Percentiles rank a stretch among this genome's conserved stretches.
Evolutionary conservation across 2,797 vertebrate genomes (phyloP).

Genomic region (Oreochromis mossambicus): DNA sequence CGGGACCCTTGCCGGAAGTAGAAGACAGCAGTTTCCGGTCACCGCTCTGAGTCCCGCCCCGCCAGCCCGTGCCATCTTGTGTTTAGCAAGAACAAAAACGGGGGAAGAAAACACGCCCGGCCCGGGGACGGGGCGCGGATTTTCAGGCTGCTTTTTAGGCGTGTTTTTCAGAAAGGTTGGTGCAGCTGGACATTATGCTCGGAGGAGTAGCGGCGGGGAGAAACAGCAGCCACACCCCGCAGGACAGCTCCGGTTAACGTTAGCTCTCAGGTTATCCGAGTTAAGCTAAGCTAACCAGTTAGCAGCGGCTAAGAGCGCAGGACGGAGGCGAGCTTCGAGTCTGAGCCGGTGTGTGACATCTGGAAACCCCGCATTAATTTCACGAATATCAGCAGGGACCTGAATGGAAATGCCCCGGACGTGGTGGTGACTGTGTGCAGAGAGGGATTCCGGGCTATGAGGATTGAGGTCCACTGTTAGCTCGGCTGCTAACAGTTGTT

Average conservation of each 20-base stretch:
- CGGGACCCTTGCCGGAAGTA: constrained; percentile 37
- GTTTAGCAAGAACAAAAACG: constrained; percentile 67
- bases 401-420: constrained; percentile 1
- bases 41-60: constrained; percentile 41
- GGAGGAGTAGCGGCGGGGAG: neutral
- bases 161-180: neutral
- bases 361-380: neutral
- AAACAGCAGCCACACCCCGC: constrained; percentile 51
- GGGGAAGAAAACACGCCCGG: neutral
- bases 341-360: neutral
- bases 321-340: neutral
- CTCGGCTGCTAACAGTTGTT: constrained; percentile 49
- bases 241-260: constrained; percentile 18
- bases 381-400: neutral
- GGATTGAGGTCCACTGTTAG: constrained; percentile 49
- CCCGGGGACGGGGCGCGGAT: neutral
- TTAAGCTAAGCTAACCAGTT: constrained; percentile 47
- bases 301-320: constrained; percentile 22
- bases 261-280: constrained; percentile 36
- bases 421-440: neutral
- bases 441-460: constrained; percentile 46
- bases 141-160: neutral
- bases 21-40: constrained; percentile 21
- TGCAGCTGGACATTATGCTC: constrained; percentile 4
- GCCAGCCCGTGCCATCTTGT: constrained; percentile 65